Evolutionary conservation across 2,888 invertebrate species (phyloP).

Genomic region (Tubulanus polymorphus): DNA sequence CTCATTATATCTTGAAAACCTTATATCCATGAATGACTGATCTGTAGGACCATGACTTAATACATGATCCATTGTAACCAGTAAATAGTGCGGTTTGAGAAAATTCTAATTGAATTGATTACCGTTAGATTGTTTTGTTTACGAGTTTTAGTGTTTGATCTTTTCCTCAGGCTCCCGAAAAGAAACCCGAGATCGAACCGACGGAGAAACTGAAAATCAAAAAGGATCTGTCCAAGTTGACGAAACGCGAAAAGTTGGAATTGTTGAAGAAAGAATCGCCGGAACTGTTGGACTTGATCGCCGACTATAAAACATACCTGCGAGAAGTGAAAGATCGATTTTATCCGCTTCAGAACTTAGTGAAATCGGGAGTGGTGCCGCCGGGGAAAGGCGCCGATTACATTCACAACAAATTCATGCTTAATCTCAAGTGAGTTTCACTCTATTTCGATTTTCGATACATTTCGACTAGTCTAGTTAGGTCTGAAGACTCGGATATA

Average conservation of each 20-base stretch:
- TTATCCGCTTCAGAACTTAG: slow-evolving; percentile 65
- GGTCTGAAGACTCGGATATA: not conserved
- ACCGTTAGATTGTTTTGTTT: no score
- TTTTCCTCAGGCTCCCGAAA: no score
- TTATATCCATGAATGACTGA: no score
- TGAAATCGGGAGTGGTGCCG: slow-evolving; percentile 63
- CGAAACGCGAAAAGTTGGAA: slow-evolving; percentile 71
- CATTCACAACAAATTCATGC: slow-evolving; percentile 66
- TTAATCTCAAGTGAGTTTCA: slow-evolving; percentile 60
- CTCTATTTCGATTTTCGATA: slow-evolving; percentile 3
- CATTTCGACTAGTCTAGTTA: not conserved
- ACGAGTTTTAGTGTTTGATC: no score
- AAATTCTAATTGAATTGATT: no score
- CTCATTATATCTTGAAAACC: no score
- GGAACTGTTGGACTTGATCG: slow-evolving; percentile 73
- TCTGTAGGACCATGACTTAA: no score
- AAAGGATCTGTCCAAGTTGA: slow-evolving; percentile 72
- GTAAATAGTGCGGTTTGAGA: no score
- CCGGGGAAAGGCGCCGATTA: slow-evolving; percentile 67
- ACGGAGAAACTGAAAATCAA: slow-evolving; percentile 58
- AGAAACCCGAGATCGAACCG: no score
- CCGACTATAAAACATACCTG: slow-evolving; percentile 71
- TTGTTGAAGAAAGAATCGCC: slow-evolving; percentile 81
- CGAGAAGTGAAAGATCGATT: slow-evolving; percentile 65
- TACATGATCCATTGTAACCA: no score